A percentile compares a stretch with the other conserved stretches of the same genome.
Evolutionary conservation across 2,797 vertebrate genomes (phyloP).

Genomic region (Pipistrellus kuhlii): DNA sequence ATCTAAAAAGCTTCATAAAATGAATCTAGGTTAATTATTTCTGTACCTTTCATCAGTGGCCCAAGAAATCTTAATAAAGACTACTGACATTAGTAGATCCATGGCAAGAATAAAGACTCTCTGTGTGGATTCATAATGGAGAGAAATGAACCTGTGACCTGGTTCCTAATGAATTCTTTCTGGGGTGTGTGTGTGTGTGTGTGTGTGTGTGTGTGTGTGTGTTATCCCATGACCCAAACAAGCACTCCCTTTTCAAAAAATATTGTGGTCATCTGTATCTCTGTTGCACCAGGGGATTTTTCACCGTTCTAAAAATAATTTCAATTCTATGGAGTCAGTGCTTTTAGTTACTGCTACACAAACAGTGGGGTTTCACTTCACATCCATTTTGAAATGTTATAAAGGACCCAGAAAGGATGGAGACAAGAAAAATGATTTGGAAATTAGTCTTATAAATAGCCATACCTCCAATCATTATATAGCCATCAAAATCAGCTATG

Average conservation of each 20-base stretch:
- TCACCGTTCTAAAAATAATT: slow-evolving; percentile 75
- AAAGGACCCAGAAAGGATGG: slow-evolving; percentile 19
- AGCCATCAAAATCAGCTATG: slow-evolving; percentile 8
- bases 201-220: background rate
- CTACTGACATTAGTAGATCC: slow-evolving; percentile 1
- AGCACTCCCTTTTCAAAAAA: slow-evolving; percentile 70
- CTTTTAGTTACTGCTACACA: slow-evolving; percentile 69
- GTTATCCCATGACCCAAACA: slow-evolving; percentile 20
- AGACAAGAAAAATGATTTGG: slow-evolving; percentile 43
- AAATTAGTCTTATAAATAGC: slow-evolving; percentile 3
- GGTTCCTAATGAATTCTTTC: slow-evolving; percentile 14
- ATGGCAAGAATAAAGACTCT: slow-evolving; percentile 29
- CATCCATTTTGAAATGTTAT: slow-evolving; percentile 28
- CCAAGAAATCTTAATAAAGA: slow-evolving; percentile 71
- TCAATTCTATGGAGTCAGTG: slow-evolving; percentile 54
- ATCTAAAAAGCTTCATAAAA: slow-evolving; percentile 75
- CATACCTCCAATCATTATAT: background rate
- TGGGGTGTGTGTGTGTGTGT: background rate
- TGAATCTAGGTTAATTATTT: slow-evolving; percentile 75
- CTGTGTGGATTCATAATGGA: slow-evolving; percentile 12
- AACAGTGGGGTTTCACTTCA: slow-evolving; percentile 51
- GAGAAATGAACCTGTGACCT: slow-evolving; percentile 14
- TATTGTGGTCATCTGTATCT: slow-evolving; percentile 58
- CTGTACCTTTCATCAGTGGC: slow-evolving; percentile 70
- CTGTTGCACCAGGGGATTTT: slow-evolving; percentile 52